Base-by-base conservation (phyloP, 2,888 invertebrate species). In the Pristionchus entomophagus region DNA sequence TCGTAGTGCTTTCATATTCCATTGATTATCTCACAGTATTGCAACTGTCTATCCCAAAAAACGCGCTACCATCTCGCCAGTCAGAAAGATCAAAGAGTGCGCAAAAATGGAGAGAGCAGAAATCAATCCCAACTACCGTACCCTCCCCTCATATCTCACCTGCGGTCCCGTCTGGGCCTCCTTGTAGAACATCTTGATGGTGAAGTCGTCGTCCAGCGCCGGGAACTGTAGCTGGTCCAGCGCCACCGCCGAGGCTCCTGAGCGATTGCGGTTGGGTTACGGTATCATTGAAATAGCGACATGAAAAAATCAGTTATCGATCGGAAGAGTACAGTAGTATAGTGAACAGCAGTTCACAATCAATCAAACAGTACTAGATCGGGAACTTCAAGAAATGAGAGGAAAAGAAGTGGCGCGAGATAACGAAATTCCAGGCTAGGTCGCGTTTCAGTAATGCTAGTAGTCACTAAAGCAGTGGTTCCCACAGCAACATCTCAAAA, bases 181-280 rank as follows among this genome's bases (percentile, higher is more conserved):
- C 53, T 84, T 86, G 88, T 93, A 93, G 89, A 93, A 91, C 69
- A 91, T 89, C n/a, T 89, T 90, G 41, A 94, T 87, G 10, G 93
- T 92, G 49, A 93, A 93, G 45, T 85, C 77, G 32, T 85, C 59
- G 14, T 92, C 91, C 56, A 93, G 90, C 2, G 93, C 91, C 4
- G 93, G 92, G 86, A 93, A 94, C 8, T 94, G 90, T 69, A 94
- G 91, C 78, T 92, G 91, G 22, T 93, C 93, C 0, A 94, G 92
- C 53, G 92, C 92, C 86, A 94, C 93, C 19, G 93, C 91, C 10
- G 93, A 91, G 80, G 94, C 91, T 86, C 94, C 94, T 91, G 2
- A 93, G 4, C 26, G 69, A 69, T 38, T 22, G 69, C 19, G 2
- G 4, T 32, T 5, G 38, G 38, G 38, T 69, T 69, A 69, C 69